Percentiles rank a stretch among this genome's conserved stretches.
phyloP scores from a whole-genome alignment of 2,888 invertebrate genomes.

The Scaptomyza flava region DNA sequence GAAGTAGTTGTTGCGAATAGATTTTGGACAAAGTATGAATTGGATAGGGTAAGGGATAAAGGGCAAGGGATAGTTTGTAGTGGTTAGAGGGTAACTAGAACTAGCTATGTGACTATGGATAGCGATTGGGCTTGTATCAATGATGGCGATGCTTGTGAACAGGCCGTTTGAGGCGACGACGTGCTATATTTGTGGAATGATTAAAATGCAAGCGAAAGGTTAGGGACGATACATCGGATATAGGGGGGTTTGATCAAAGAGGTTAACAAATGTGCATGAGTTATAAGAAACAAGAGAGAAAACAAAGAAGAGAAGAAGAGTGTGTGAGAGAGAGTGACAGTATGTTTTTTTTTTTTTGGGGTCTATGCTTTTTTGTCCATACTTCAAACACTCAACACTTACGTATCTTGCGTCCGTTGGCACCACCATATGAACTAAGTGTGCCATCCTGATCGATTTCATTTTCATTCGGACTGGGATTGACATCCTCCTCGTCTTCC shows the following conservation, averaged over 20 bases:
- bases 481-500: constrained; percentile 81
- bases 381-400: constrained; percentile 74
- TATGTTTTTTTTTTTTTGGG: constrained; percentile 71
- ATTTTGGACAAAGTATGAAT: constrained; percentile 26
- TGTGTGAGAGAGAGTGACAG: constrained; percentile 68
- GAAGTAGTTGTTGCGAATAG: constrained; percentile 22
- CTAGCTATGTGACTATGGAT: constrained; percentile 49
- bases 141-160: constrained; percentile 60
- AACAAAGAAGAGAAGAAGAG: constrained; percentile 48
- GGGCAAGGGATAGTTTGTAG: constrained; percentile 8
- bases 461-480: constrained; percentile 76
- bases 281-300: constrained; percentile 65
- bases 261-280: constrained; percentile 46
- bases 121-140: constrained; percentile 38
- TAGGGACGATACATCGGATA: constrained; percentile 31
- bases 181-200: constrained; percentile 56
- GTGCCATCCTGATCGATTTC: constrained; percentile 77
- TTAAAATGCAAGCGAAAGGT: constrained; percentile 24
- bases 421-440: constrained; percentile 66
- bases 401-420: constrained; percentile 83
- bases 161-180: constrained; percentile 68
- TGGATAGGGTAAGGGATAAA: constrained; percentile 11
- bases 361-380: constrained; percentile 67
- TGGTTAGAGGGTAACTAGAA: constrained; percentile 31
- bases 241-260: constrained; percentile 15